Conservation (phyloP, 2,113 vertebrate species). For the Regulus satrapa region DNA sequence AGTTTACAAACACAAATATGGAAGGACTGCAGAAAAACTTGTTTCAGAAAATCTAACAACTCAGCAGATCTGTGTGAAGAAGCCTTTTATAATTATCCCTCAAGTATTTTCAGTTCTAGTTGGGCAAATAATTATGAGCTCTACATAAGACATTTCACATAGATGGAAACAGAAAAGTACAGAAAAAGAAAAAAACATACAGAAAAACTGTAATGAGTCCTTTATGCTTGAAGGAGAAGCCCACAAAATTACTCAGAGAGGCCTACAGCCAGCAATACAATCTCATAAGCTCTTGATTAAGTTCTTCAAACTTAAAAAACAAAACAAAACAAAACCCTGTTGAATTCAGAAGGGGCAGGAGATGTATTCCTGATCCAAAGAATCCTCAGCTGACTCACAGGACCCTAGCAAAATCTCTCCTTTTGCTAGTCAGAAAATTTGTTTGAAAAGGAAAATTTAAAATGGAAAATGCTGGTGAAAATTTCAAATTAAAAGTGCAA, state of each 20-base stretch:
- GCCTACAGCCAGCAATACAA: background rate
- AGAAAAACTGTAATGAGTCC: background rate
- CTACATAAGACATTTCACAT: background rate
- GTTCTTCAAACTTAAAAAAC: background rate
- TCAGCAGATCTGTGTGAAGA: background rate
- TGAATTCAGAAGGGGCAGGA: background rate
- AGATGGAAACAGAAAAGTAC: background rate
- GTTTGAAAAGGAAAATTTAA: background rate
- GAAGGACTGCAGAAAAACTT: background rate
- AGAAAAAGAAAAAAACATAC: background rate
- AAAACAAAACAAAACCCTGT: fast-evolving
- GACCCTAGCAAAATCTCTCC: background rate
- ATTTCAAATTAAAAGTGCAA: background rate
- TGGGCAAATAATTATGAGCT: background rate
- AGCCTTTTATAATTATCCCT: background rate
- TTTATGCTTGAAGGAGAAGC: background rate
- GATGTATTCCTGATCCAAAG: background rate
- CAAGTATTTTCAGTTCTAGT: background rate
- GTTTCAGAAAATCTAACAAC: background rate
- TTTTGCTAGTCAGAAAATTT: background rate
- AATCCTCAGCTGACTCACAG: background rate
- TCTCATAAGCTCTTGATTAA: background rate
- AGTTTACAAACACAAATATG: background rate
- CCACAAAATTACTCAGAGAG: background rate
- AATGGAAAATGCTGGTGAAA: background rate